Percentiles rank a stretch among this genome's conserved stretches.
phyloP scores from a whole-genome alignment of 2,797 vertebrate genomes.

The Xyrichtys novacula region DNA sequence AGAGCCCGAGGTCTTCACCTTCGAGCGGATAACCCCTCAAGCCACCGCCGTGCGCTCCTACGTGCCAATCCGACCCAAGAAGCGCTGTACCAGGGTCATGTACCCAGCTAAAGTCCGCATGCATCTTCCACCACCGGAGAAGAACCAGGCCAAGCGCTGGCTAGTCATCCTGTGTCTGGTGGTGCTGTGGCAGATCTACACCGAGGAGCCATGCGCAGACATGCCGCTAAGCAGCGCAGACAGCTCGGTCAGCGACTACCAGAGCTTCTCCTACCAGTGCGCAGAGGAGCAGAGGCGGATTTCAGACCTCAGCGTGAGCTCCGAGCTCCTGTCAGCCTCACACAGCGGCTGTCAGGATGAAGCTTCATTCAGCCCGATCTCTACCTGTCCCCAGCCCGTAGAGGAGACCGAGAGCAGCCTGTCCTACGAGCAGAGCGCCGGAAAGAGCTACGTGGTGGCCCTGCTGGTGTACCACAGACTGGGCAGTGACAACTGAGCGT shows the following conservation, averaged over 20 bases:
- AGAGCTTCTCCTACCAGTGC: constrained; percentile 68
- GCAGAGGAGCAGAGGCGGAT: constrained; percentile 70
- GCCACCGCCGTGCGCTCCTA: constrained; percentile 62
- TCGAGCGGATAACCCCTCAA: constrained; percentile 75
- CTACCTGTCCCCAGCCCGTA: constrained; percentile 37
- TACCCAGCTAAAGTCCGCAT: constrained; percentile 86
- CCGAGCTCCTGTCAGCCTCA: constrained; percentile 8
- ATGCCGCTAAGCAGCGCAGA: constrained; percentile 35
- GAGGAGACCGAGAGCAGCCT: constrained; percentile 36
- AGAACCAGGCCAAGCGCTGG: constrained; percentile 83
- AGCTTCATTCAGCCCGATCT: constrained; percentile 30
- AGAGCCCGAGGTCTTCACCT: constrained; percentile 87
- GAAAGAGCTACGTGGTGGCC: constrained; percentile 82
- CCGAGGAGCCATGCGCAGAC: constrained; percentile 76
- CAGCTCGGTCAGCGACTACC: constrained; percentile 54
- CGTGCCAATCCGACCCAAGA: constrained; percentile 74
- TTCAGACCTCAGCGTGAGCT: not conserved
- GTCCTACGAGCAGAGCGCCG: constrained; percentile 69
- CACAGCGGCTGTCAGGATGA: not conserved
- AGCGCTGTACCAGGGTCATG: constrained; percentile 82
- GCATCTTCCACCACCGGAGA: constrained; percentile 85
- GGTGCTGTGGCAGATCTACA: constrained; percentile 86
- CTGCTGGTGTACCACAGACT: constrained; percentile 84
- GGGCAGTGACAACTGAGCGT: constrained; percentile 74
- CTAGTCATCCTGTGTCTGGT: constrained; percentile 82